These are phyloP conservation scores for Deroptyus accipitrinus DNA, from an alignment of 2,113 vertebrate genomes.

Conservation along the genomic window DNA sequence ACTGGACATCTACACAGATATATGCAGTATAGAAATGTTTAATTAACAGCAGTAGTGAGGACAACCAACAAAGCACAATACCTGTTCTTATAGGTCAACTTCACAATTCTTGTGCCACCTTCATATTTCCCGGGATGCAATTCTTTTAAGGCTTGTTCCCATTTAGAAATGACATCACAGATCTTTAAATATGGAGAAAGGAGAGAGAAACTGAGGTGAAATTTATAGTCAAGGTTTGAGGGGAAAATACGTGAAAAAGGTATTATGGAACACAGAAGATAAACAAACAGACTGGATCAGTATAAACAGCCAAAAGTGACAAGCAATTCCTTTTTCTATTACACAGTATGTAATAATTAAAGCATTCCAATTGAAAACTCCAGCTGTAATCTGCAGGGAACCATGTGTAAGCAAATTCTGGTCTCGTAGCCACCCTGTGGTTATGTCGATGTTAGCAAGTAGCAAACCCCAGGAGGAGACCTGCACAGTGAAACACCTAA, in stretches of 20 bases:
- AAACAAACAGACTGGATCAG: not conserved
- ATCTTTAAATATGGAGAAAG: slow-evolving; percentile 73
- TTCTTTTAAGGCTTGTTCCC: slow-evolving; percentile 90
- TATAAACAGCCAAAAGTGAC: not conserved
- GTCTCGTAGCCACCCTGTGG: not conserved
- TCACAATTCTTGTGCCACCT: slow-evolving; percentile 84
- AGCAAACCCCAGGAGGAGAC: not conserved
- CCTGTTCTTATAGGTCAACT: slow-evolving; percentile 90
- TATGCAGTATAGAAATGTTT: not conserved
- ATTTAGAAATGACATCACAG: slow-evolving; percentile 91
- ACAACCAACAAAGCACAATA: not conserved
- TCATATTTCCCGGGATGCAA: slow-evolving; percentile 88
- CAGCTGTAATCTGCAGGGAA: not conserved
- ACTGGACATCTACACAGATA: not conserved
- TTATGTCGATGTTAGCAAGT: not conserved
- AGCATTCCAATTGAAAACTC: not conserved
- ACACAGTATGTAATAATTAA: not conserved
- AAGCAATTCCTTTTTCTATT: not conserved
- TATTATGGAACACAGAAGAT: not conserved
- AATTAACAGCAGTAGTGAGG: not conserved
- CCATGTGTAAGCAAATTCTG: not conserved
- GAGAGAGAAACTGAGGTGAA: not conserved
- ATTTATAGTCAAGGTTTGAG: not conserved
- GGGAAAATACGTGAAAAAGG: not conserved
- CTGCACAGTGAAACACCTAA: not conserved